Evolutionary conservation across 1,140 invertebrate genomes (phyloP), one percentile per base, ranked within the genome.

Genomic region (Chymomyza costata): DNA sequence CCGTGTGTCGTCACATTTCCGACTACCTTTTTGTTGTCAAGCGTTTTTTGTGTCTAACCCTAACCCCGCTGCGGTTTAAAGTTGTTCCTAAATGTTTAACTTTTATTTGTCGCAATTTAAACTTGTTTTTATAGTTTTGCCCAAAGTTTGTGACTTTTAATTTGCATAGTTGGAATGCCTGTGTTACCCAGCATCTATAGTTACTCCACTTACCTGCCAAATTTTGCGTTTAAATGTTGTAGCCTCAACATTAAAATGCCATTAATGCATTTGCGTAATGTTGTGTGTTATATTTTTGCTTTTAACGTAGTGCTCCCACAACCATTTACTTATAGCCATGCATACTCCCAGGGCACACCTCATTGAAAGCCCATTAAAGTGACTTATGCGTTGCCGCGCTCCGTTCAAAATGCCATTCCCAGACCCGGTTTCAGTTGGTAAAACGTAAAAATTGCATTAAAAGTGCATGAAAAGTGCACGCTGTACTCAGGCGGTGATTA

Each of bases 281-380:
- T 73, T 73, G 59, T 65, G 46, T 53, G 51, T 65, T 60, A 62
- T 65, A 62, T 67, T 69, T n/a, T 39, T 25, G 21, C 21, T 25
- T 25, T 38, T 38, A 47, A 16, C 18, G 13, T n/a, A 6, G 19
- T 3, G 32, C 1, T 5, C 35, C 16, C 44, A 14, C 7, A 3
- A n/a, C n/a, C n/a, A n/a, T n/a, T n/a, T n/a, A n/a, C n/a, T n/a
- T n/a, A n/a, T n/a, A 0, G 1, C 32, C 6, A 11, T n/a, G 8
- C 16, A 15, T 44, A 15, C 28, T 34, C 49, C 30, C 31, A 40
- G 13, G 50, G 50, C 58, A 66, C 71, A 76, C 71, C 71, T 80
- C 71, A 78, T 78, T 80, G 71, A 78, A 80, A 73, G 73, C 67
- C 73, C 71, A 78, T 78, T 78, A 78, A 78, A 80, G 71, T 78